Evolutionary conservation across 2,113 vertebrate genomes (phyloP), one percentile per base, ranked within the genome.

Genomic region (Macroglossus sobrinus): DNA sequence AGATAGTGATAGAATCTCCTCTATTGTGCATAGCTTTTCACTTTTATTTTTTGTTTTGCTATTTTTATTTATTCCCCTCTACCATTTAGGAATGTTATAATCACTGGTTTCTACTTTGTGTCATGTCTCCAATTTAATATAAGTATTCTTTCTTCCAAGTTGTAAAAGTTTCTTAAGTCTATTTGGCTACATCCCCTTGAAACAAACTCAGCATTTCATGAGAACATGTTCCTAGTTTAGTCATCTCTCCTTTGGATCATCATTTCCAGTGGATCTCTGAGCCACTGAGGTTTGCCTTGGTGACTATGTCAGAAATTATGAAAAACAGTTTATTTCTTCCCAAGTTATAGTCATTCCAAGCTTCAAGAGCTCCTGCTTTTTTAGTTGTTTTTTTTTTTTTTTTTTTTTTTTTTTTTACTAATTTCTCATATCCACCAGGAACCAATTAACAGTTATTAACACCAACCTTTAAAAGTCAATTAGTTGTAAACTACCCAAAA

Each of bases 401-500:
- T n/a, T n/a, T 19, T 45, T 91, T 35, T 71, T 40, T 50, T 14
- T 91, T 75, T 53, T 24, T 18, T 11, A 22, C 11, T 78, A 21
- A 5, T 78, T 94, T 47, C 26, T 91, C 22, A 59, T 71, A 88
- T 72, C 53, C 75, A 89, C 38, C 61, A 84, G 89, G 72, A 95
- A 91, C 89, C 24, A 82, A 78, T 93, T 95, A 74, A 88, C 59
- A 86, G 33, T 61, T 89, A 84, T 64, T 85, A 95, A 84, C 66
- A 93, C 22, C 45, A 92, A 40, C 61, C 19, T 93, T 89, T 97
- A 61, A 96, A 97, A 96, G 61, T 94, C 64, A 84, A 18, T 64
- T 84, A 68, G 47, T 53, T 91, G 10, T 68, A 55, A 88, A 45
- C 43, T 16, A 90, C 38, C 28, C 92, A 24, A 59, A 76, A 80